Evolutionary conservation across 2,113 vertebrate genomes (phyloP).

Genomic region (Acrocephalus arundinaceus): DNA sequence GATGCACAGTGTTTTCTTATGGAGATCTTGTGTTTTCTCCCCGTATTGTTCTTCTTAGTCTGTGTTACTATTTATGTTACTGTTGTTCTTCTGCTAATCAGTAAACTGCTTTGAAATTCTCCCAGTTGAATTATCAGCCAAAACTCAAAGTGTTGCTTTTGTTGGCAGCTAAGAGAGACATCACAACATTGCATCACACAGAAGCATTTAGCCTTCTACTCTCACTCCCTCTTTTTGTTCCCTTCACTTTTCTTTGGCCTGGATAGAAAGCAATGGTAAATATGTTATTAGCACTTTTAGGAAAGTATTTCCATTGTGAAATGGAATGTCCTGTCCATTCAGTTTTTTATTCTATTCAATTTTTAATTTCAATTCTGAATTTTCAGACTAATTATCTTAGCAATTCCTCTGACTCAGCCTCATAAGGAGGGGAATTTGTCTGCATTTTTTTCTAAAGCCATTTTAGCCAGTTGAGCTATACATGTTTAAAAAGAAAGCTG

Average conservation of each 20-base stretch:
- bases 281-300: neutral
- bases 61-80: neutral
- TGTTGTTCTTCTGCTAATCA: slow-evolving; percentile 8
- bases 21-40: neutral
- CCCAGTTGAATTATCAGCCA: neutral
- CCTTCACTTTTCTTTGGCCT: neutral
- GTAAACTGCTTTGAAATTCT: slow-evolving; percentile 19
- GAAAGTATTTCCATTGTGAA: neutral
- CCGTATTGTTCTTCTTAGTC: neutral
- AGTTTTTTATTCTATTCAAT: neutral
- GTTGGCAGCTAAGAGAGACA: slow-evolving; percentile 21
- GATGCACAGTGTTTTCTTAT: neutral
- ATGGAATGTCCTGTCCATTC: neutral
- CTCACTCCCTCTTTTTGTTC: neutral
- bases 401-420: neutral
- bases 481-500: neutral
- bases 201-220: neutral
- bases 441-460: neutral
- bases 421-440: neutral
- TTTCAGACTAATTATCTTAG: neutral
- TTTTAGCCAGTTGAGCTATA: neutral
- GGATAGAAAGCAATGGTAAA: neutral
- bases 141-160: slow-evolving; percentile 3
- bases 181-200: neutral
- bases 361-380: neutral